Conservation (phyloP, 2,113 vertebrate genomes). For the Cebus imitator region DNA sequence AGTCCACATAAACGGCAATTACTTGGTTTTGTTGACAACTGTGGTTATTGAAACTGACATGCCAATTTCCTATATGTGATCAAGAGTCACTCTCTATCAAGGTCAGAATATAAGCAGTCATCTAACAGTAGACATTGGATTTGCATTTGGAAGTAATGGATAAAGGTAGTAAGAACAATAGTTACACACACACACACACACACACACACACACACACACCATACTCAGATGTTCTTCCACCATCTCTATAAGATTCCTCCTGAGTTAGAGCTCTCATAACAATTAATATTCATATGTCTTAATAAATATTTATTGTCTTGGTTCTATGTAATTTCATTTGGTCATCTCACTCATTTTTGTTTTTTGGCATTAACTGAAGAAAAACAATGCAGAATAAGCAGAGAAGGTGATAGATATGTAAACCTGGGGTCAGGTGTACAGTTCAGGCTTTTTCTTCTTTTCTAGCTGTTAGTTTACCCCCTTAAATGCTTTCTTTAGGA, state of each 20-base stretch:
- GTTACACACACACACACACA: not conserved
- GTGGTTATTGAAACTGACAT: not conserved
- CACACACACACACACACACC: not conserved
- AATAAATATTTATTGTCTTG: not conserved
- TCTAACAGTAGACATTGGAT: not conserved
- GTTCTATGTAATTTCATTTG: not conserved
- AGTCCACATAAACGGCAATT: not conserved
- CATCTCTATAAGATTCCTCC: not conserved
- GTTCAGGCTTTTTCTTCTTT: not conserved
- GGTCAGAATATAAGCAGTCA: not conserved
- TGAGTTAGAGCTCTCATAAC: not conserved
- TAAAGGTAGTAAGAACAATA: not conserved
- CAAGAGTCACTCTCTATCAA: not conserved
- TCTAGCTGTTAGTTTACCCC: not conserved
- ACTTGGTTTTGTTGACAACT: not conserved
- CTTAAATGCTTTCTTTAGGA: not conserved
- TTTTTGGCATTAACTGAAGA: not conserved
- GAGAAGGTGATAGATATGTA: not conserved
- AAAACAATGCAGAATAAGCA: not conserved
- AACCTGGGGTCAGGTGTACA: not conserved
- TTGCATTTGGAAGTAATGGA: not conserved
- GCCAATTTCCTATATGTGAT: not conserved
- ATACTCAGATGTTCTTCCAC: not conserved
- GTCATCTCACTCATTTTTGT: not conserved
- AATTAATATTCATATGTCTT: not conserved